Conservation (phyloP, 2,797 vertebrate genomes). For the Epinephelus malabaricus region DNA sequence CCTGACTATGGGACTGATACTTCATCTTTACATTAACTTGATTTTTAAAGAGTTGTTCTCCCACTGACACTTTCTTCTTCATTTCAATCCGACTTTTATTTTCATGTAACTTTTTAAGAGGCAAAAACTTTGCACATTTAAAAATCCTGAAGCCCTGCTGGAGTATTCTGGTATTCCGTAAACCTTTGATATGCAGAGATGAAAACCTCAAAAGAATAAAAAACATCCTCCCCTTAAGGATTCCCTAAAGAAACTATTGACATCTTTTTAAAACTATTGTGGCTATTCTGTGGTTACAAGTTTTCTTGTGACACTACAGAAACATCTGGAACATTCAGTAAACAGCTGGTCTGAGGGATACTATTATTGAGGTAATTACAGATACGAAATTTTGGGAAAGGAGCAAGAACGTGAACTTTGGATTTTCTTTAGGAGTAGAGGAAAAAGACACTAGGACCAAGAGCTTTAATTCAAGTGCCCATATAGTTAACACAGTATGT, state of each 20-base stretch:
- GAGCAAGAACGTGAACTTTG: slow-evolving; percentile 64
- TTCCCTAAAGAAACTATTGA: slow-evolving; percentile 51
- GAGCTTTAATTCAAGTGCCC: slow-evolving; percentile 52
- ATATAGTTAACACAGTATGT: slow-evolving; percentile 47
- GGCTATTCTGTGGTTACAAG: slow-evolving; percentile 42
- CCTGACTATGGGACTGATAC: not conserved
- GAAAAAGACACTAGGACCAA: slow-evolving; percentile 49
- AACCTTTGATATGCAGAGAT: slow-evolving; percentile 16
- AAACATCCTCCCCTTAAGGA: slow-evolving; percentile 9
- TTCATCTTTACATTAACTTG: not conserved
- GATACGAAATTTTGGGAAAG: slow-evolving; percentile 43
- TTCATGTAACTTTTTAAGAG: slow-evolving; percentile 2
- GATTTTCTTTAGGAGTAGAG: slow-evolving; percentile 56
- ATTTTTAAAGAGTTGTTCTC: slow-evolving; percentile 1
- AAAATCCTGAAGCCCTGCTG: slow-evolving; percentile 4
- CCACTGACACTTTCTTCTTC: not conserved
- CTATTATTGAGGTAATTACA: slow-evolving; percentile 72
- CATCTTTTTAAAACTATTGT: slow-evolving; percentile 60
- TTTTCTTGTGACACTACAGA: slow-evolving; percentile 54
- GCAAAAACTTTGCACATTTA: slow-evolving; percentile 14
- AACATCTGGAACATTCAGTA: slow-evolving; percentile 70
- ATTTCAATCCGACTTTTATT: not conserved
- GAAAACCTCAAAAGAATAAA: not conserved
- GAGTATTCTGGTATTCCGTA: slow-evolving; percentile 5
- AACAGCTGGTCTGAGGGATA: slow-evolving; percentile 60